Evolutionary conservation across 1,140 invertebrate genomes (phyloP).

Genomic region (Acyrthosiphon pisum): DNA sequence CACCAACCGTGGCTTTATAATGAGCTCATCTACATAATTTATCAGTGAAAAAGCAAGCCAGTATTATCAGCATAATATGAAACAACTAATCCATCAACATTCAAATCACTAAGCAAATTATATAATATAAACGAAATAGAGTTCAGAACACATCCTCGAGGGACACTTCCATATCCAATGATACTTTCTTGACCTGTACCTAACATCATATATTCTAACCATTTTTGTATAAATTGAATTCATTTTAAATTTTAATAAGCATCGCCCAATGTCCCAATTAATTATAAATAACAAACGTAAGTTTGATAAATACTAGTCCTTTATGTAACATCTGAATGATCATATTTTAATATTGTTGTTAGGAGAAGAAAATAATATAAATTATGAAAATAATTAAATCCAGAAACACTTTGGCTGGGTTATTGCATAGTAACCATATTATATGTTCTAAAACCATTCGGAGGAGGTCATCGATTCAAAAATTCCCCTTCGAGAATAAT

Average conservation of each 20-base stretch:
- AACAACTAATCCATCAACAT: neutral
- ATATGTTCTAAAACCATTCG: neutral
- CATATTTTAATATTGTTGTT: too few species aligned
- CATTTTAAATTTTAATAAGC: too few species aligned
- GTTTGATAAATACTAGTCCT: too few species aligned
- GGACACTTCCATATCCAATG: neutral
- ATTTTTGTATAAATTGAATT: neutral
- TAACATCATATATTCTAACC: neutral
- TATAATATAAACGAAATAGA: neutral
- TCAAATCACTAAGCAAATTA: neutral
- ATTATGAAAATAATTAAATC: too few species aligned
- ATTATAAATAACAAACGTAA: too few species aligned
- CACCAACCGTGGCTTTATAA: neutral
- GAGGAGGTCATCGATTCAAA: too few species aligned
- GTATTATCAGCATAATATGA: neutral
- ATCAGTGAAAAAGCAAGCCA: neutral
- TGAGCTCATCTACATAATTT: neutral
- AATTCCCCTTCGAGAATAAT: too few species aligned
- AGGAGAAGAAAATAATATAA: too few species aligned
- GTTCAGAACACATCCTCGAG: neutral
- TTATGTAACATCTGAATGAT: too few species aligned
- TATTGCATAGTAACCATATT: too few species aligned
- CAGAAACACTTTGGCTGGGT: too few species aligned
- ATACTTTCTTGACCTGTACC: neutral
- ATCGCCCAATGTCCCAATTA: too few species aligned